phyloP scores from a whole-genome alignment of 2,797 vertebrate species.

The Lepidocolaptes lacrymiger region DNA sequence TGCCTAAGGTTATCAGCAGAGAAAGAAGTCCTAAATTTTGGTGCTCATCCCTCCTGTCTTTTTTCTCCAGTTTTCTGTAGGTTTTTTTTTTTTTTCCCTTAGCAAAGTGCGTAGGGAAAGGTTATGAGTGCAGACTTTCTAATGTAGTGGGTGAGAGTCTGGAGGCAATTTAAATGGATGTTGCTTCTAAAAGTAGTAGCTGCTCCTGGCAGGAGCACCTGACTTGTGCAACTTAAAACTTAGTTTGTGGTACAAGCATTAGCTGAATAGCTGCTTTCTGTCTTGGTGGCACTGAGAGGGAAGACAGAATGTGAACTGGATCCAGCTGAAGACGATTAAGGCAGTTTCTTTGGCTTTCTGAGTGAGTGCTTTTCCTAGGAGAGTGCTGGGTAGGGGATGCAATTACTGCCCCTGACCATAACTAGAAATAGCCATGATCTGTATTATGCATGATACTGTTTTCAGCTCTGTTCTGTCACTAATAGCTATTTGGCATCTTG shows the following conservation, averaged over 20 bases:
- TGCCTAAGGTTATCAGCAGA: neutral
- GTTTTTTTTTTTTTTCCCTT: rapidly evolving
- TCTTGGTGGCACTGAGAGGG: neutral
- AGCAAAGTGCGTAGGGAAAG: neutral
- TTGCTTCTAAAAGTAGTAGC: neutral
- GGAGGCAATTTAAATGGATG: neutral
- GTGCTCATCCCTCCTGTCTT: neutral
- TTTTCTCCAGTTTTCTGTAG: rapidly evolving
- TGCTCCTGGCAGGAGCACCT: neutral
- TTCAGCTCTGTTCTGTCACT: neutral
- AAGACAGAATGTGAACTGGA: neutral
- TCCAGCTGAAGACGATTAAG: neutral
- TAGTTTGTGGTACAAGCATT: neutral
- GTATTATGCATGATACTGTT: neutral
- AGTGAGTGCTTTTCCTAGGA: neutral
- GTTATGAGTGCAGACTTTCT: neutral
- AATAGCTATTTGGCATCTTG: neutral
- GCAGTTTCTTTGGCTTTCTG: neutral
- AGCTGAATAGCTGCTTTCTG: neutral
- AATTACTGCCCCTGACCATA: neutral
- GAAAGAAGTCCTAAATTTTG: neutral
- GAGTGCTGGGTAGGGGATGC: neutral
- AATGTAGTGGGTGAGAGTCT: neutral
- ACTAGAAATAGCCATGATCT: neutral
- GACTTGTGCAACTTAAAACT: neutral